These are phyloP conservation scores for Keiferia lycopersicella DNA, from an alignment of 2,888 invertebrate genomes.

Conservation along the genomic window DNA sequence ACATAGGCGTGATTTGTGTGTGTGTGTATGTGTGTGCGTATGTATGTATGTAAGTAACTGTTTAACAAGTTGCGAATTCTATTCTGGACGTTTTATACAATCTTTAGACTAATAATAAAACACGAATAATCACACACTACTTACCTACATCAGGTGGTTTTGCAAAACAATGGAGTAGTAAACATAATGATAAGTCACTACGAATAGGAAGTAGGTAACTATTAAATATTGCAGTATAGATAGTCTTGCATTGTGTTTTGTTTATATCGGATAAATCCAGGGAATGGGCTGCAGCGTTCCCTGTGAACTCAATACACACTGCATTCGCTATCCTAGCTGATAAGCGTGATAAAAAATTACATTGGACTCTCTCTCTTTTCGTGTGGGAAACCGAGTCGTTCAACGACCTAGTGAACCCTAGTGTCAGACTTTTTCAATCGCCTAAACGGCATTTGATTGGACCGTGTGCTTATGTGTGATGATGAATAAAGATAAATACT, in stretches of 20 bases:
- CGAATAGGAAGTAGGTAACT: background rate
- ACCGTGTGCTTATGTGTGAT: no score
- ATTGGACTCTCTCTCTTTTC: no score
- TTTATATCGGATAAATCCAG: background rate
- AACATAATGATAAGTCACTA: slow-evolving; percentile 8
- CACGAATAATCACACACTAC: slow-evolving; percentile 14
- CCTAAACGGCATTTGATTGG: no score
- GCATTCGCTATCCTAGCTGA: background rate
- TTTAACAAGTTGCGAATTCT: background rate
- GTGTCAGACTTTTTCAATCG: no score
- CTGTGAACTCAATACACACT: background rate
- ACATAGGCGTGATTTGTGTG: no score
- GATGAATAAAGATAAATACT: no score
- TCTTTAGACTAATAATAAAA: background rate
- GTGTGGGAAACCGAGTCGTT: no score
- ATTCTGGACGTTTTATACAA: background rate
- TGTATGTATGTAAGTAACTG: no score
- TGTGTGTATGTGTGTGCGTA: no score
- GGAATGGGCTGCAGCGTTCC: no score
- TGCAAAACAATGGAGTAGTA: slow-evolving; percentile 2
- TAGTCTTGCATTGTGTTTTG: background rate
- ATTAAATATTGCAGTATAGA: background rate
- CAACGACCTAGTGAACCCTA: no score
- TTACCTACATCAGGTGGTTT: background rate
- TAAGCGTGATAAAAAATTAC: no score